Evolutionary conservation across 2,797 vertebrate species (phyloP).

Genomic region (Lacerta agilis): DNA sequence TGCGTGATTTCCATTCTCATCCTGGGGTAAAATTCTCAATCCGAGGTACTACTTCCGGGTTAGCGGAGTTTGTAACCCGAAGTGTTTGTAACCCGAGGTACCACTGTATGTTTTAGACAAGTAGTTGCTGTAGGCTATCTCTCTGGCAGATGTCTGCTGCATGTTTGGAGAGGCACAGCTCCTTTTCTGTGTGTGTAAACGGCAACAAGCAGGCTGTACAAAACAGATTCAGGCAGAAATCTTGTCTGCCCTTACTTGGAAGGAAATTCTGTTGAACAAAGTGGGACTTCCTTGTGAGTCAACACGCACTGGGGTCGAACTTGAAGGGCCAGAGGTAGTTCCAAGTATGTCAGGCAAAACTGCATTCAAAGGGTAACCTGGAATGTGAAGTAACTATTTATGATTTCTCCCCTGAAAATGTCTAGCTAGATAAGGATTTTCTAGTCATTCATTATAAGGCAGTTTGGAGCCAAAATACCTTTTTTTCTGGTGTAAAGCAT

Average conservation of each 20-base stretch:
- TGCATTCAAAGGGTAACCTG: not conserved
- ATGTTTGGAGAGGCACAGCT: not conserved
- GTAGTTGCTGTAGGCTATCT: not conserved
- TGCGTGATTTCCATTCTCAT: fast-evolving
- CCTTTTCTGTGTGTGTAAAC: not conserved
- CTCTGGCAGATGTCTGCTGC: not conserved
- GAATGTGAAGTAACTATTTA: not conserved
- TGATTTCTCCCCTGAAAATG: not conserved
- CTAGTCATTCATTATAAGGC: not conserved
- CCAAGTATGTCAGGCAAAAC: not conserved
- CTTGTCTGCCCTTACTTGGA: not conserved
- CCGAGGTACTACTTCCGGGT: no score
- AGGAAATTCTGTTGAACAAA: not conserved
- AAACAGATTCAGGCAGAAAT: not conserved
- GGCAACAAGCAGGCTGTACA: not conserved
- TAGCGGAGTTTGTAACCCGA: no score
- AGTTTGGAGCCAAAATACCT: not conserved
- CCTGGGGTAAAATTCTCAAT: no score
- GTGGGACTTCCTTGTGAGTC: not conserved
- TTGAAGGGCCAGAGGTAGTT: not conserved
- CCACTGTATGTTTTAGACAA: no score
- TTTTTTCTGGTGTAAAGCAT: not conserved
- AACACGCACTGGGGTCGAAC: not conserved
- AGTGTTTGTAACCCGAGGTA: no score
- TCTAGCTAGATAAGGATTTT: not conserved